Evolutionary conservation across 2,888 invertebrate species (phyloP).

Genomic region (Linnaemya vulpina): DNA sequence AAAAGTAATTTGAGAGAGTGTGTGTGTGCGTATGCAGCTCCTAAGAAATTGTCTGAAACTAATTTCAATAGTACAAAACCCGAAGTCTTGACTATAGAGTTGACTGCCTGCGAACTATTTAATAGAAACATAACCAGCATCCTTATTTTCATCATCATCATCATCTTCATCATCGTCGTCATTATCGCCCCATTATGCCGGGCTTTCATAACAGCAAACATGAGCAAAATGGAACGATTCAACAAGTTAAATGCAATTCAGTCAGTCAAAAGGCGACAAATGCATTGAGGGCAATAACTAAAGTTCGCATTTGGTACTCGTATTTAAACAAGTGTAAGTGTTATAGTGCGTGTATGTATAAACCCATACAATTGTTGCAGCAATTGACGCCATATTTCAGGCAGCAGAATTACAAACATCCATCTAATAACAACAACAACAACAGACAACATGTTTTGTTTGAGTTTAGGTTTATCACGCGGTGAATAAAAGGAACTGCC

Average conservation of each 20-base stretch:
- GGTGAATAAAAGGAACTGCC: no score
- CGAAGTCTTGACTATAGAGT: conserved; percentile 10
- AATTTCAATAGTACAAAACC: conserved; percentile 18
- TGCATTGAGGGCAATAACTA: conserved; percentile 62
- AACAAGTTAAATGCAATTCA: conserved; percentile 72
- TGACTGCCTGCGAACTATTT: conserved; percentile 46
- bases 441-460: conserved; percentile 19
- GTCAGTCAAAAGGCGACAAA: conserved; percentile 61
- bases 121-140: conserved; percentile 16
- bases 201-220: conserved; percentile 37
- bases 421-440: not conserved
- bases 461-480: no score
- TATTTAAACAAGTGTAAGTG: not conserved
- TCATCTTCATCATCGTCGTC: conserved; percentile 33
- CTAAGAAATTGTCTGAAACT: conserved; percentile 1
- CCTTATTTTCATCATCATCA: conserved; percentile 19
- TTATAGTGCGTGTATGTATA: conserved; percentile 2
- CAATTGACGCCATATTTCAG: not conserved
- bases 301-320: conserved; percentile 31
- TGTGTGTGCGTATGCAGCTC: conserved; percentile 5
- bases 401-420: not conserved
- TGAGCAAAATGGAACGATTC: conserved; percentile 65
- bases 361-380: conserved; percentile 1
- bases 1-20: not conserved
- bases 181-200: conserved; percentile 4